Evolutionary conservation across 2,113 vertebrate genomes (phyloP).

Genomic region (Ageneiosus marmoratus): DNA sequence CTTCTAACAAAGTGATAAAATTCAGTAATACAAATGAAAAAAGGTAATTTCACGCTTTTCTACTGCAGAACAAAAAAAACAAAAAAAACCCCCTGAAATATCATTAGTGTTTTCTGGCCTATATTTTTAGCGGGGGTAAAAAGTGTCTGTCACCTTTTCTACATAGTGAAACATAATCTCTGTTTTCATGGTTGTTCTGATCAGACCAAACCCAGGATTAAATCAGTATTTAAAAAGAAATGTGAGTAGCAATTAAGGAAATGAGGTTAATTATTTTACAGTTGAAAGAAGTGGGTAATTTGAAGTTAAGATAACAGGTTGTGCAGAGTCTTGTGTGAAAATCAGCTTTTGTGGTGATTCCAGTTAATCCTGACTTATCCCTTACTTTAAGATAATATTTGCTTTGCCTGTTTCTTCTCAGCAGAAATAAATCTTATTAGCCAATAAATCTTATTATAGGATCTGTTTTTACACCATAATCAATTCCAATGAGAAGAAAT

Average conservation of each 20-base stretch:
- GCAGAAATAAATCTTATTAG: conserved; percentile 74
- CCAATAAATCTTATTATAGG: conserved; percentile 68
- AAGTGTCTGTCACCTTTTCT: background rate
- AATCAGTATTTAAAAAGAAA: background rate
- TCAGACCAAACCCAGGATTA: background rate
- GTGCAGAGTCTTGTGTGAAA: conserved; percentile 57
- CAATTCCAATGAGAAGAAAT: conserved; percentile 79
- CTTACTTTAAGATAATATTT: conserved; percentile 73
- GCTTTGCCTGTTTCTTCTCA: conserved; percentile 63
- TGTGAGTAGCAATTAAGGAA: background rate
- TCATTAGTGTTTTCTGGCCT: background rate
- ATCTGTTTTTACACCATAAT: conserved; percentile 77
- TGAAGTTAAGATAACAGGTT: conserved; percentile 48
- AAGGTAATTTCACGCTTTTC: background rate
- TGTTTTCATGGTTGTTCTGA: background rate
- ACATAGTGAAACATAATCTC: background rate
- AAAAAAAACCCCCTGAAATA: too few species aligned
- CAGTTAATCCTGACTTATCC: conserved; percentile 69
- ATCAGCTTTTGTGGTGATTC: conserved; percentile 64
- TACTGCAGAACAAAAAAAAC: conserved; percentile 10
- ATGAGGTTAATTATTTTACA: background rate
- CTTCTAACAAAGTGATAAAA: conserved; percentile 6
- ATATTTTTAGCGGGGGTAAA: background rate
- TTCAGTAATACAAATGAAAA: conserved; percentile 8
- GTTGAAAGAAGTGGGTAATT: background rate